Evolutionary conservation across 2,888 invertebrate genomes (phyloP), one percentile per base, ranked within the genome.

Genomic region (Anthophora plumipes): DNA sequence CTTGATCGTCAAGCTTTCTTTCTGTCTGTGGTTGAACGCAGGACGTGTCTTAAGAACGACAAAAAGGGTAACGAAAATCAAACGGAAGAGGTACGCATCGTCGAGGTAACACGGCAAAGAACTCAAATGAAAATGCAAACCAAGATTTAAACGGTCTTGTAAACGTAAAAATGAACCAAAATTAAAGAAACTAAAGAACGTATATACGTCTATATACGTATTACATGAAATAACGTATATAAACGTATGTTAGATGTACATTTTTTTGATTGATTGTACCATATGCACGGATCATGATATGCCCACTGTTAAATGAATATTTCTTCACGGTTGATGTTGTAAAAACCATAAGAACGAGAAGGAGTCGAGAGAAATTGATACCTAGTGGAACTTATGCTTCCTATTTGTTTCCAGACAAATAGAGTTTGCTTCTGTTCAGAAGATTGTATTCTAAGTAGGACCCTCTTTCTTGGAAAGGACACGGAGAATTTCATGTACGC

Each of bases 81-180:
- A 72, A 75, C 77, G 71, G 31, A 71, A 64, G 31, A 3, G 79
- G 73, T 79, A 73, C 82, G 69, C 82, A 77, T 72, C 39, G 61
- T 82, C 78, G 71, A 73, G 64, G 50, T 64, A 60, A 75, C 79
- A 59, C 66, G 71, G 69, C 67, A 68, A 75, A 73, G 86, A 85
- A 85, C 85, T 85, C 85, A 85, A 85, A 86, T 84, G 87, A 84
- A 85, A 85, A 86, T 86, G 85, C 85, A 85, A 86, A 85, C 85
- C 85, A 85, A 85, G 87, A 63, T 31, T 1, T 80, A 79, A 79
- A 79, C 82, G 81, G 50, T 52, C 48, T 59, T 11, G 50, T 31
- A 31, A 84, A 82, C 39, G 46, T 57, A 70, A 71, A 52, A 57
- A 61, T 66, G 46, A 14, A 57, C 37, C 17, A 67, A 31, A 50